These are phyloP conservation scores for Caenorhabditis sp. DNA, from an alignment of 2,888 invertebrate species.

Conservation along the genomic window DNA sequence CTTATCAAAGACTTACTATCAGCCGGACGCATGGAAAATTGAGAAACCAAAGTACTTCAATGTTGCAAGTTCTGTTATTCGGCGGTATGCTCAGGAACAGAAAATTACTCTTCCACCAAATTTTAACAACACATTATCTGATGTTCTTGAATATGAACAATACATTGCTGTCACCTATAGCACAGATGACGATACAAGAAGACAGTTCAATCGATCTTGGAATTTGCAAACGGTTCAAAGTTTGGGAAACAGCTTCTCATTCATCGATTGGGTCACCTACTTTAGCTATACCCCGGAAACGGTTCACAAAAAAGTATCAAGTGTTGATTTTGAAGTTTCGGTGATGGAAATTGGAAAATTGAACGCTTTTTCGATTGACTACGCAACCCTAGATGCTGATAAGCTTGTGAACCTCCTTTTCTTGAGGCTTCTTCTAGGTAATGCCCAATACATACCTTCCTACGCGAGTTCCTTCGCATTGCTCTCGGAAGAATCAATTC, in stretches of 20 bases:
- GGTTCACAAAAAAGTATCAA: conserved; percentile 29
- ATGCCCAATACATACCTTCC: conserved; percentile 65
- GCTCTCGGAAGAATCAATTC: conserved; percentile 44
- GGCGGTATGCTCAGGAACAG: conserved; percentile 47
- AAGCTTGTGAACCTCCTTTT: conserved; percentile 69
- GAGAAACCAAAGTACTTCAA: conserved; percentile 50
- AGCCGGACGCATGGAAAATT: conserved; percentile 64
- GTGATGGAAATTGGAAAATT: conserved; percentile 54
- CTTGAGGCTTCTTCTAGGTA: conserved; percentile 68
- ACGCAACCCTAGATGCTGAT: conserved; percentile 25
- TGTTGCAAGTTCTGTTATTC: conserved; percentile 37
- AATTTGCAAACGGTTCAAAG: conserved; percentile 36
- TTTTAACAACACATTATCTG: conserved; percentile 26
- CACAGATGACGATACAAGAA: conserved; percentile 62
- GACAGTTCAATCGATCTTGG: conserved; percentile 59
- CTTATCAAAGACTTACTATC: conserved; percentile 69
- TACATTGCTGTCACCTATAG: conserved; percentile 61
- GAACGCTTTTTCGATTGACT: conserved; percentile 34
- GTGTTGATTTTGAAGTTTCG: conserved; percentile 31
- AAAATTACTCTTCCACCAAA: conserved; percentile 16
- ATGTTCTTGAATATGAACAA: conserved; percentile 65
- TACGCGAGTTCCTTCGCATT: conserved; percentile 55
- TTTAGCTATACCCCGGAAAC: conserved; percentile 36
- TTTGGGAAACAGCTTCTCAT: conserved; percentile 40
- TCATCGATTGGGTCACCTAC: conserved; percentile 66